These are phyloP conservation scores for Drosophila ohnishii DNA, from an alignment of 1,140 invertebrate genomes.

Conservation along the genomic window DNA sequence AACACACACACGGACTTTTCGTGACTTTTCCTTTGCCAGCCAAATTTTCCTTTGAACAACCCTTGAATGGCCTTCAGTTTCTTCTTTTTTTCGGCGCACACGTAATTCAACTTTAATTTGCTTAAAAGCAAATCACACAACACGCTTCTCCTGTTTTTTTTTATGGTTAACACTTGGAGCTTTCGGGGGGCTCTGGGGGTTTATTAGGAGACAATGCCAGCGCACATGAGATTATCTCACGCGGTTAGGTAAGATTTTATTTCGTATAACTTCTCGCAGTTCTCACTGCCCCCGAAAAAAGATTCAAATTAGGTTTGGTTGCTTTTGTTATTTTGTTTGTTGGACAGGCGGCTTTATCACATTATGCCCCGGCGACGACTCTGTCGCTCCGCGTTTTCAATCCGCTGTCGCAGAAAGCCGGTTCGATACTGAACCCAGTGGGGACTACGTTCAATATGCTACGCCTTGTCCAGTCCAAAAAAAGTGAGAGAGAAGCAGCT, in stretches of 20 bases:
- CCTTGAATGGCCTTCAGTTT: slow-evolving; percentile 62
- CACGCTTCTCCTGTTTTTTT: slow-evolving; percentile 38
- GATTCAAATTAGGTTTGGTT: slow-evolving; percentile 36
- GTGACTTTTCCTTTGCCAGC: slow-evolving; percentile 51
- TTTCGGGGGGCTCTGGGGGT: slow-evolving; percentile 12
- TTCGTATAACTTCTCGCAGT: slow-evolving; percentile 9
- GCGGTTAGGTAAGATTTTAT: slow-evolving; percentile 27
- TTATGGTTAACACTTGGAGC: slow-evolving; percentile 36
- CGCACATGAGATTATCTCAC: slow-evolving; percentile 37
- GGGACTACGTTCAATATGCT: slow-evolving; percentile 52
- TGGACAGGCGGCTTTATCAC: slow-evolving; percentile 51
- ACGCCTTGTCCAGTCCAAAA: slow-evolving; percentile 65
- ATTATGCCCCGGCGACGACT: slow-evolving; percentile 49
- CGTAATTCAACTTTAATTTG: slow-evolving; percentile 65
- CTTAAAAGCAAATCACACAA: slow-evolving; percentile 45
- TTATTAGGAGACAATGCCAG: slow-evolving; percentile 28
- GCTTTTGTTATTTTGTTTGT: slow-evolving; percentile 34
- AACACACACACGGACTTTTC: slow-evolving; percentile 21
- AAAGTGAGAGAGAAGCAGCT: slow-evolving; percentile 28
- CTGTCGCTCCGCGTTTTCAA: slow-evolving; percentile 63
- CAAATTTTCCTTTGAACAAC: slow-evolving; percentile 61
- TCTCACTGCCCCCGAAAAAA: slow-evolving; percentile 33
- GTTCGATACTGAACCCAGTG: slow-evolving; percentile 77
- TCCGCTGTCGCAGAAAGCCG: slow-evolving; percentile 82
- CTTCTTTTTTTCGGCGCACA: slow-evolving; percentile 21